phyloP scores from a whole-genome alignment of 2,113 vertebrate genomes.

The Diglossa brunneiventris region DNA sequence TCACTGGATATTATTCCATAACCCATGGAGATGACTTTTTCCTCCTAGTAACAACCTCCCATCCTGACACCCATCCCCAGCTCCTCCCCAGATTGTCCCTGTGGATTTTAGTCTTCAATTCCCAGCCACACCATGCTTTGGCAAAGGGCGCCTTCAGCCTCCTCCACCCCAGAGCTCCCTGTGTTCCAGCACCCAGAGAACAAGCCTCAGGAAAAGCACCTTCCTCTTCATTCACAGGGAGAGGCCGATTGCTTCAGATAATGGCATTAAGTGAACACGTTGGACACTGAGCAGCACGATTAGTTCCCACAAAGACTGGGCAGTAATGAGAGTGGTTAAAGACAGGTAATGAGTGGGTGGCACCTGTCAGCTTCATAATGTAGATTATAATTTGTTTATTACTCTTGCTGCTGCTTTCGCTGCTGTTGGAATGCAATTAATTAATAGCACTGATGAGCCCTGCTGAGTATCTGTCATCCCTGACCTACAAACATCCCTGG shows the following conservation, averaged over 20 bases:
- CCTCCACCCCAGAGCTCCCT: neutral
- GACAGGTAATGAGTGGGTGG: constrained; percentile 60
- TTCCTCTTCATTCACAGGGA: constrained; percentile 43
- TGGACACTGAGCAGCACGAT: constrained; percentile 26
- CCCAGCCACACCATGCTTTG: neutral
- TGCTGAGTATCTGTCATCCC: neutral
- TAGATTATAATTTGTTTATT: constrained; percentile 60
- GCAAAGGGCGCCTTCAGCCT: neutral
- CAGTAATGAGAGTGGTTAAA: constrained; percentile 62
- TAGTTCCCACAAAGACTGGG: constrained; percentile 57
- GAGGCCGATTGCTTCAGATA: constrained; percentile 11
- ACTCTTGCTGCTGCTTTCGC: constrained; percentile 59
- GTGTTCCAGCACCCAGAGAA: neutral
- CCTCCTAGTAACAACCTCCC: neutral
- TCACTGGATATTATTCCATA: neutral
- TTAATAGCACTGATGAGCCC: neutral
- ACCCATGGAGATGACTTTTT: neutral
- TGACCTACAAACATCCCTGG: constrained; percentile 48
- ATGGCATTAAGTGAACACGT: constrained; percentile 32
- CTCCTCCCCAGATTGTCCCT: neutral
- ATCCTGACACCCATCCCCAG: neutral
- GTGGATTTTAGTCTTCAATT: neutral
- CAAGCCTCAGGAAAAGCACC: constrained; percentile 12
- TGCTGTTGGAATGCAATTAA: constrained; percentile 56
- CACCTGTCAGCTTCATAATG: constrained; percentile 53